Evolutionary conservation across 2,797 vertebrate species (phyloP).

Genomic region (Petrocephalus schoutedeni): DNA sequence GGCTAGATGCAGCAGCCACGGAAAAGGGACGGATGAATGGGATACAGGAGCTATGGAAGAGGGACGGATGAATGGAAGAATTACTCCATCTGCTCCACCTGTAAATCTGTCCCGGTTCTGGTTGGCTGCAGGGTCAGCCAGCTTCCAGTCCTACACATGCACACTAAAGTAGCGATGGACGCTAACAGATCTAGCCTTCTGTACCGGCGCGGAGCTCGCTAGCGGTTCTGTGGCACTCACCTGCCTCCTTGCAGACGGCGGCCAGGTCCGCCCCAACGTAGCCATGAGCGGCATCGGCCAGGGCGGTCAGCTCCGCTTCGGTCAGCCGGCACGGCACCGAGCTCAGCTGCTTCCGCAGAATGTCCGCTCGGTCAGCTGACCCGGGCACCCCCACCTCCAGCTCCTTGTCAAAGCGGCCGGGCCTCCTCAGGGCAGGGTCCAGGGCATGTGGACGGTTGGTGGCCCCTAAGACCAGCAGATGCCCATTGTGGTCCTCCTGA

Average conservation of each 20-base stretch:
- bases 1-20: background rate
- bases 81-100: background rate
- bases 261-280: constrained; percentile 91
- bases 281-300: constrained; percentile 77
- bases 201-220: background rate
- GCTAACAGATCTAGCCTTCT: background rate
- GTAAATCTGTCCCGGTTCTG: background rate
- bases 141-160: background rate
- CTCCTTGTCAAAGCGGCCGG: constrained; percentile 91
- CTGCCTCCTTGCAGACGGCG: constrained; percentile 89
- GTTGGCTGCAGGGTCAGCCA: background rate
- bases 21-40: background rate
- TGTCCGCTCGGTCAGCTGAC: constrained; percentile 74
- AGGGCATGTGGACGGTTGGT: constrained; percentile 88
- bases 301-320: constrained; percentile 58
- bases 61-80: background rate
- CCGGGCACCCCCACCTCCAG: constrained; percentile 87
- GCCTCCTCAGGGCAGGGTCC: constrained; percentile 83
- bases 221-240: constrained; percentile 48
- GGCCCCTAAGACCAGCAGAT: constrained; percentile 83
- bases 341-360: constrained; percentile 75
- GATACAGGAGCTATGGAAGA: background rate
- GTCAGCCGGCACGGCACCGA: constrained; percentile 65
- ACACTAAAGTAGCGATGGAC: background rate
- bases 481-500: constrained; percentile 82